A percentile compares a stretch with the other conserved stretches of the same genome.
These are phyloP conservation scores for Muscicapa comitata DNA, from an alignment of 2,797 vertebrate genomes.

Conservation along the genomic window DNA sequence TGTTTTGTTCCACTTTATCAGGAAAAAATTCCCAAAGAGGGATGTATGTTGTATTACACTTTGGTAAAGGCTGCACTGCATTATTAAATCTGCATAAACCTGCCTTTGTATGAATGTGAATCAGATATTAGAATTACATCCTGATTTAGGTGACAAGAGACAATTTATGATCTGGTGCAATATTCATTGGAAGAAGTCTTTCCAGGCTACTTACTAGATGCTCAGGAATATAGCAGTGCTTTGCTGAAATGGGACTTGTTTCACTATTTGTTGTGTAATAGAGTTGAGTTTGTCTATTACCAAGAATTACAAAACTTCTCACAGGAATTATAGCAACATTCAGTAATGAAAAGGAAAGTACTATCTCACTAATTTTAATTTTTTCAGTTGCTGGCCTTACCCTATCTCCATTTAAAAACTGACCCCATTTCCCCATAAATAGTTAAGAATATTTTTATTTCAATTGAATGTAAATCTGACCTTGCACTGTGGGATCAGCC, in stretches of 20 bases:
- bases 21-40: background rate
- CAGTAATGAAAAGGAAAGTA: background rate
- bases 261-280: background rate
- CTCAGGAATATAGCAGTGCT: background rate
- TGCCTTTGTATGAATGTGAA: background rate
- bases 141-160: background rate
- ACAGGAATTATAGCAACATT: background rate
- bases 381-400: background rate
- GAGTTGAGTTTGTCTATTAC: background rate
- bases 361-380: background rate
- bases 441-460: background rate
- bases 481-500: background rate
- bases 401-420: background rate
- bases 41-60: background rate
- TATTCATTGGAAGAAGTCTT: background rate
- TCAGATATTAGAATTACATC: background rate
- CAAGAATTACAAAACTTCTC: background rate
- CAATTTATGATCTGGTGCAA: background rate
- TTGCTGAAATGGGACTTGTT: background rate
- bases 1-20: background rate
- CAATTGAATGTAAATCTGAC: background rate
- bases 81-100: background rate
- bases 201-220: background rate
- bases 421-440: background rate
- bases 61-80: background rate